Evolutionary conservation across 2,797 vertebrate species (phyloP).

Genomic region (Hydrophis major): DNA sequence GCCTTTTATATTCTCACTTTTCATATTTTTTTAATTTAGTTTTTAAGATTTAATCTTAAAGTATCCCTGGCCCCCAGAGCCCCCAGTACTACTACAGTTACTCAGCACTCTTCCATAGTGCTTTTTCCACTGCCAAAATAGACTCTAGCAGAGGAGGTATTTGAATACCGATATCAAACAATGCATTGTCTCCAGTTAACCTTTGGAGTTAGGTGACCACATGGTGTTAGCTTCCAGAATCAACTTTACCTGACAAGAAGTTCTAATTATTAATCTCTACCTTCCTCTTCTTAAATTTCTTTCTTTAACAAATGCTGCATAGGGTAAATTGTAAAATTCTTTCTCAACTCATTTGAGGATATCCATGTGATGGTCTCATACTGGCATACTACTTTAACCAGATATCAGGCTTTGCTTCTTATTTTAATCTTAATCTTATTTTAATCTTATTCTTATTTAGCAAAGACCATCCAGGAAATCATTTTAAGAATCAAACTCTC

Average conservation of each 20-base stretch:
- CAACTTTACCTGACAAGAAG: background rate
- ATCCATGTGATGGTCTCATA: background rate
- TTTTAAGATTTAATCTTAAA: background rate
- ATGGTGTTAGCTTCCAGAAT: too few relatives aligned
- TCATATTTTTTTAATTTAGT: background rate
- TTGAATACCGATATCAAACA: background rate
- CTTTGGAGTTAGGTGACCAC: too few relatives aligned
- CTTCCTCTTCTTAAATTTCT: background rate
- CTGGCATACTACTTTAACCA: background rate
- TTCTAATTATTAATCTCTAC: background rate
- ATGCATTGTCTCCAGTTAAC: background rate
- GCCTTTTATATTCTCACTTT: background rate
- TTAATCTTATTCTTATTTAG: too few relatives aligned
- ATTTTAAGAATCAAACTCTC: background rate
- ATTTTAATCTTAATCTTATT: background rate
- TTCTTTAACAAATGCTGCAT: background rate
- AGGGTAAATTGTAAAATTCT: background rate
- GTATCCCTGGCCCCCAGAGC: background rate
- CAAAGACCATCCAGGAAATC: background rate
- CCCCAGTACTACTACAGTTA: background rate
- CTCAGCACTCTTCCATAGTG: background rate
- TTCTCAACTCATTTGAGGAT: background rate
- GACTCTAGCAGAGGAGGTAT: background rate
- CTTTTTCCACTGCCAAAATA: background rate
- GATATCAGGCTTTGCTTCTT: background rate